phyloP scores from a whole-genome alignment of 1,140 invertebrate species.

The Aphaenogaster rudis region DNA sequence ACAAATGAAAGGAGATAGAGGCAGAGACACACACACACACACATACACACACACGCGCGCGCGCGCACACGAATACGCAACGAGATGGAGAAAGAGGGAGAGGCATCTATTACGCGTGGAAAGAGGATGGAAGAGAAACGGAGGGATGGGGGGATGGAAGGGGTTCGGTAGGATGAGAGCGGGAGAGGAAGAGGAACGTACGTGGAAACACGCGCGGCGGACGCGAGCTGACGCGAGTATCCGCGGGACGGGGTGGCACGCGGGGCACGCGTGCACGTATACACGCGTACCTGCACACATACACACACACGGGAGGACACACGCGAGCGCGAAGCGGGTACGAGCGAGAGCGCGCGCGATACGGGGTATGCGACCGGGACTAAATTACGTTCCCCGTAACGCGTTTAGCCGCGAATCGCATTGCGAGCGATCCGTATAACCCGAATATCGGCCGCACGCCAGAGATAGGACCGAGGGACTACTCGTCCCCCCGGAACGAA shows the following conservation, averaged over 20 bases:
- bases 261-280: slow-evolving; percentile 47
- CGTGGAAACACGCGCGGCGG: slow-evolving; percentile 45
- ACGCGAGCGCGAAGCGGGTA: slow-evolving; percentile 34
- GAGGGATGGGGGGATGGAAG: slow-evolving; percentile 29
- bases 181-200: slow-evolving; percentile 57
- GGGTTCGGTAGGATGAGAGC: slow-evolving; percentile 19
- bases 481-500: slow-evolving; percentile 64
- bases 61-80: not conserved
- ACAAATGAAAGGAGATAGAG: slow-evolving; percentile 35
- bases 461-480: slow-evolving; percentile 73
- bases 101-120: slow-evolving; percentile 18
- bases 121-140: slow-evolving; percentile 54
- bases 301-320: not conserved
- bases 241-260: slow-evolving; percentile 63
- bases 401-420: slow-evolving; percentile 85
- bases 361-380: slow-evolving; percentile 77
- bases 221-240: slow-evolving; percentile 57
- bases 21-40: slow-evolving; percentile 23
- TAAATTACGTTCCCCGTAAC: slow-evolving; percentile 86
- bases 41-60: not conserved
- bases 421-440: slow-evolving; percentile 85
- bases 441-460: slow-evolving; percentile 81
- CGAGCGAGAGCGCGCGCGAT: slow-evolving; percentile 70
- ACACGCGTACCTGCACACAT: slow-evolving; percentile 14
- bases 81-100: slow-evolving; percentile 49